Evolutionary conservation across 2,113 vertebrate genomes (phyloP), one percentile per base, ranked within the genome.

Genomic region (Columba livia): DNA sequence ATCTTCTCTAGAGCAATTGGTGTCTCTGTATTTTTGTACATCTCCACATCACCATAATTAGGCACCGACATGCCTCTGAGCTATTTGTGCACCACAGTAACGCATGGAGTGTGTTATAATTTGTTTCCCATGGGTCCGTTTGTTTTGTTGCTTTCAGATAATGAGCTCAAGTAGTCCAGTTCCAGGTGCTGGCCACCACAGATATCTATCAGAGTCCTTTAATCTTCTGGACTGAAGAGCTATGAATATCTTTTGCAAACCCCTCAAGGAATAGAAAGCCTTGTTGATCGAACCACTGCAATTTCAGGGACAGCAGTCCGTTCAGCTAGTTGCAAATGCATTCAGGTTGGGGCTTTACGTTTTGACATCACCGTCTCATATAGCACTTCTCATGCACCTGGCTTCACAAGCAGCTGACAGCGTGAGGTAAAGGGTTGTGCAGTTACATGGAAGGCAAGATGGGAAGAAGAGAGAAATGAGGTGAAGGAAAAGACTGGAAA

Each of bases 221-320:
- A 40, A 62, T 78, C 65, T 56, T 84, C 72, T 1, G 7, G 36
- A 73, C 31, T 26, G 38, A 11, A 50, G 62, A 80, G 29, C 29
- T 86, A 10, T 21, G 7, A 73, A 57, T 51, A 51, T 10, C 44
- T 80, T 90, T 71, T 69, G 18, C 28, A 50, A 78, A 56, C 6
- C 9, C 12, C 25, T 50, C 42, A 10, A 71, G 28, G 61, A 42
- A 6, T 1, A 65, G 74, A 53, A 74, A 57, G 26, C 16, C 17
- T 67, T 1, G 0, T 25, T 1, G 2, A 36, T 78, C 14, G 73
- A 70, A n/a, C 32, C 0, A 1, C 11, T 80, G 32, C 64, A 34
- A 58, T 34, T 83, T 91, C 19, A 58, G n/a, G 67, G 70, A 12
- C n/a, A 34, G 28, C 42, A n/a, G 42, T 28, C 40, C 8, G 23